These are phyloP conservation scores for Eupleurogrammus muticus DNA, from an alignment of 2,797 vertebrate genomes.

Conservation along the genomic window DNA sequence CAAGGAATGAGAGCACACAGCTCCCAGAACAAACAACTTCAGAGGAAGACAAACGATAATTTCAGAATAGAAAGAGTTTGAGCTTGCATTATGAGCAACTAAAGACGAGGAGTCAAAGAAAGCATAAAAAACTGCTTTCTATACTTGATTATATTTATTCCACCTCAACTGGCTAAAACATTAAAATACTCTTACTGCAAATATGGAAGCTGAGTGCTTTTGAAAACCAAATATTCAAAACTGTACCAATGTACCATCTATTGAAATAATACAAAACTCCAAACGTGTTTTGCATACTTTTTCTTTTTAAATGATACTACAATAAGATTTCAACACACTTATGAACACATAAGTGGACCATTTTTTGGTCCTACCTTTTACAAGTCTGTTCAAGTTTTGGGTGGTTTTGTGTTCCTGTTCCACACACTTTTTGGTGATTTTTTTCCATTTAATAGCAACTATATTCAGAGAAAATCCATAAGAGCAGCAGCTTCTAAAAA, in stretches of 20 bases:
- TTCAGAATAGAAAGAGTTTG: conserved; percentile 4
- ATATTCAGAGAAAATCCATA: not conserved
- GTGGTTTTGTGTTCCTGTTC: too few species aligned
- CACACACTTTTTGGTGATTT: not conserved
- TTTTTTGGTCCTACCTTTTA: too few species aligned
- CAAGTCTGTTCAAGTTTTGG: too few species aligned
- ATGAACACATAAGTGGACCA: too few species aligned
- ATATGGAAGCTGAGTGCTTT: too few species aligned
- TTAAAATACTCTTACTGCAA: too few species aligned
- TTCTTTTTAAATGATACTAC: not conserved
- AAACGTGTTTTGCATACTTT: not conserved
- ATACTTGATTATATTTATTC: too few species aligned
- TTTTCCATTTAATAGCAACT: not conserved
- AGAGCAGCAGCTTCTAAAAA: not conserved
- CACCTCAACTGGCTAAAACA: too few species aligned
- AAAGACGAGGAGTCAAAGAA: not conserved
- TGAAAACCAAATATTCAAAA: too few species aligned
- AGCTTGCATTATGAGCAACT: not conserved
- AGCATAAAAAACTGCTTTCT: too few species aligned
- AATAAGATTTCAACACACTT: not conserved
- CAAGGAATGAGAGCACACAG: conserved; percentile 22
- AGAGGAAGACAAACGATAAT: conserved; percentile 22
- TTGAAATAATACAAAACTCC: not conserved
- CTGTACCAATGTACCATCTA: not conserved
- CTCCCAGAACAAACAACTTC: not conserved